A percentile compares a stretch with the other conserved stretches of the same genome.
Conservation (phyloP, 2,797 vertebrate species). For the Psittacula echo region DNA sequence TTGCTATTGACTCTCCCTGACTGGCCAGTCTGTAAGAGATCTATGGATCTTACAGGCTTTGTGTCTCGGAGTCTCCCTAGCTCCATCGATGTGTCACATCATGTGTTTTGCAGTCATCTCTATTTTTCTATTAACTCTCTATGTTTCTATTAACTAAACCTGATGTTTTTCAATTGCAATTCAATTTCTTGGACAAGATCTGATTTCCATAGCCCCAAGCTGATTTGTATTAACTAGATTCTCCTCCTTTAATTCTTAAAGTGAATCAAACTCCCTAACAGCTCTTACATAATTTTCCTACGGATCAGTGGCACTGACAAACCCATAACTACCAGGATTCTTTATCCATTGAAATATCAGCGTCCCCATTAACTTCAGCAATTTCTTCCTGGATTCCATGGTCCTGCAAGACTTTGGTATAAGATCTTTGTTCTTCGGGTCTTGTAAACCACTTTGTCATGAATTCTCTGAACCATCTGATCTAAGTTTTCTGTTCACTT, state of each 20-base stretch:
- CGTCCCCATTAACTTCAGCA: neutral
- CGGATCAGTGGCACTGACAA: neutral
- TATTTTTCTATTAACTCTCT: too few relatives aligned
- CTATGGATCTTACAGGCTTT: neutral
- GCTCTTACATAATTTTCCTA: neutral
- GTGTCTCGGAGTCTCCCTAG: neutral
- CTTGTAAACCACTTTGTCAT: neutral
- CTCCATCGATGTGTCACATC: rapidly evolving
- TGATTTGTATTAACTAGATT: neutral
- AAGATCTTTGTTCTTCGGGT: neutral
- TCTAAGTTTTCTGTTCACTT: neutral
- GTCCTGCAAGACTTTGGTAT: neutral
- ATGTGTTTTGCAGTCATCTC: rapidly evolving
- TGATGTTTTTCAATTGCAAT: neutral
- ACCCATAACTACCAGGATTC: neutral
- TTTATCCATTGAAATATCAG: neutral
- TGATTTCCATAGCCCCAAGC: neutral
- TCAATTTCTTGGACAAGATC: neutral
- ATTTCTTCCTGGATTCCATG: neutral
- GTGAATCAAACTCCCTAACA: neutral
- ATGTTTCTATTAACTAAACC: neutral
- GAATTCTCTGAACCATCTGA: neutral
- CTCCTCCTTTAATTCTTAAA: neutral
- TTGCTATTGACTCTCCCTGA: neutral
- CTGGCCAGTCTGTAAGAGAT: neutral